phyloP scores from a whole-genome alignment of 2,113 vertebrate species.

The Chaetops frenatus region DNA sequence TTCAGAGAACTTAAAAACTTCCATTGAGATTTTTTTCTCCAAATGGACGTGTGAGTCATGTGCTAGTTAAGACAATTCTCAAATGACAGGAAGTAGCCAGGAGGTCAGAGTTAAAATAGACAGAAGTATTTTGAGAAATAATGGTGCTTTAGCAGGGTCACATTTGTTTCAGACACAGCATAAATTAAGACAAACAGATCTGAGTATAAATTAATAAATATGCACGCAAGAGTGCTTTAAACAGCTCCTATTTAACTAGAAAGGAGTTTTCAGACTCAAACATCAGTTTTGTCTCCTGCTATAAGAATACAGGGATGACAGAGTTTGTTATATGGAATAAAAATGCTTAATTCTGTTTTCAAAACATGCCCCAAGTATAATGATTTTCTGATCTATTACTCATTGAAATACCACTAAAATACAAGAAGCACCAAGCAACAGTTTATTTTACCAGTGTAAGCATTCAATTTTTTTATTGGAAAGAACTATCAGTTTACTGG shows the following conservation, averaged over 20 bases:
- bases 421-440: not conserved
- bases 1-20: not conserved
- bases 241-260: not conserved
- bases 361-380: not conserved
- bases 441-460: constrained; percentile 2
- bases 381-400: not conserved
- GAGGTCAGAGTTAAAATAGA: not conserved
- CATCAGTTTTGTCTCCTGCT: not conserved
- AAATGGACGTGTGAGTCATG: not conserved
- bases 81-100: not conserved
- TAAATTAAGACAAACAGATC: not conserved
- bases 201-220: not conserved
- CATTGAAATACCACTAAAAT: not conserved
- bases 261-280: not conserved
- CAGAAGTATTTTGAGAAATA: not conserved
- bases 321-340: not conserved
- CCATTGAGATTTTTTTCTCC: not conserved
- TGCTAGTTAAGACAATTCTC: not conserved
- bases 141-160: not conserved
- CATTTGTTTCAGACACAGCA: not conserved
- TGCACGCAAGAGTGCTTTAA: not conserved
- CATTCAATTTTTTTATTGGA: constrained; percentile 35
- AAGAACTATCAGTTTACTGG: not conserved
- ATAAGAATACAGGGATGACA: not conserved
- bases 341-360: not conserved